phyloP scores from a whole-genome alignment of 2,113 vertebrate species.

The Chascanopsetta lugubris region DNA sequence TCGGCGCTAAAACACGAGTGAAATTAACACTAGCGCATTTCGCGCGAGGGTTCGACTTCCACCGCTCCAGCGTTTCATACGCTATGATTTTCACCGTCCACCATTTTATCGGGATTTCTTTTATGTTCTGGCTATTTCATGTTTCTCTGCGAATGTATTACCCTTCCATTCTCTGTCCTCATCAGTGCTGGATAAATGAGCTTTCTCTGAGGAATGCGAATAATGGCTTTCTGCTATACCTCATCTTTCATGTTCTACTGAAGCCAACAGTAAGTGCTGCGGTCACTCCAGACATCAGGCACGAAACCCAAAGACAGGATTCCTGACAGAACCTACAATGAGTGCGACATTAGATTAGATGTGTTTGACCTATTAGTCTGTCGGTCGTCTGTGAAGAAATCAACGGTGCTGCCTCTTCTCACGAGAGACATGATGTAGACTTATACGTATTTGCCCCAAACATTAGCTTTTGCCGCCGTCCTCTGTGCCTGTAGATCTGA shows the following conservation, averaged over 20 bases:
- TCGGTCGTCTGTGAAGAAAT: slow-evolving; percentile 1
- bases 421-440: slow-evolving; percentile 3
- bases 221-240: slow-evolving; percentile 47
- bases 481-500: slow-evolving; percentile 17
- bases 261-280: slow-evolving; percentile 25
- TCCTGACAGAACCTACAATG: background rate
- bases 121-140: slow-evolving; percentile 26
- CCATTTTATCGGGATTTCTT: slow-evolving; percentile 24
- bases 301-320: slow-evolving; percentile 12
- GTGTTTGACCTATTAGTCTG: background rate
- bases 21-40: slow-evolving; percentile 24
- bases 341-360: slow-evolving; percentile 2
- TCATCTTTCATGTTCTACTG: slow-evolving; percentile 42
- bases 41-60: slow-evolving; percentile 15
- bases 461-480: background rate
- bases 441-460: background rate
- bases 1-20: slow-evolving; percentile 18
- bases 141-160: slow-evolving; percentile 11
- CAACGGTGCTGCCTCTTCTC: background rate
- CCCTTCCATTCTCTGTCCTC: slow-evolving; percentile 23
- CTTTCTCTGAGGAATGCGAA: slow-evolving; percentile 35
- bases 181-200: slow-evolving; percentile 41
- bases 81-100: background rate
- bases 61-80: slow-evolving; percentile 7
- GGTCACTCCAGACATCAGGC: slow-evolving; percentile 13